These are phyloP conservation scores for Campoplex nolae DNA, from an alignment of 2,888 invertebrate species.

Conservation along the genomic window DNA sequence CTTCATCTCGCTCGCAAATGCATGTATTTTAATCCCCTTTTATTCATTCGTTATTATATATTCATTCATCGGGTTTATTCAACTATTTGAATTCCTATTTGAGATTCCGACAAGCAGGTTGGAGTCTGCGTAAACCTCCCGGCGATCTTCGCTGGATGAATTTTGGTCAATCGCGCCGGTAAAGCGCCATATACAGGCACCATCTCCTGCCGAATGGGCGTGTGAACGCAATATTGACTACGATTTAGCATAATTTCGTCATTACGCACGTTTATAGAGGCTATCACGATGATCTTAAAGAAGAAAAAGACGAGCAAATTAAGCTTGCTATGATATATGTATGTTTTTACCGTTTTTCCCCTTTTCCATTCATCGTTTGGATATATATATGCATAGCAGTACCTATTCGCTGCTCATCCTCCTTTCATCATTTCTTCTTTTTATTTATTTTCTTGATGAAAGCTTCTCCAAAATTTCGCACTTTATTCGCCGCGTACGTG, in stretches of 20 bases:
- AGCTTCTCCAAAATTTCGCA: conserved; percentile 30
- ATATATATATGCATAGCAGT: neutral
- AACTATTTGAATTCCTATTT: too few relatives aligned
- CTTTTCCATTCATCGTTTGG: neutral
- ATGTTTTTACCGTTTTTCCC: too few relatives aligned
- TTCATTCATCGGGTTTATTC: too few relatives aligned
- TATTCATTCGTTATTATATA: too few relatives aligned
- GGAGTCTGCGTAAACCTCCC: neutral
- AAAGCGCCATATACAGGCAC: neutral
- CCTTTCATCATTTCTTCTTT: neutral
- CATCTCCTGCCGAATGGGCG: neutral
- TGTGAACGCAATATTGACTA: conserved; percentile 47
- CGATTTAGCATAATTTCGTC: conserved; percentile 56
- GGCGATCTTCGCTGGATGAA: neutral
- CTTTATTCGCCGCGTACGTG: conserved; percentile 54
- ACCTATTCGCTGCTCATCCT: neutral
- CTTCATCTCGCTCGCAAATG: too few relatives aligned
- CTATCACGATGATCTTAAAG: neutral
- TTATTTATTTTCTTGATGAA: conserved; percentile 11
- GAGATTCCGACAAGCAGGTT: neutral
- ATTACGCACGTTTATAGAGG: conserved; percentile 20
- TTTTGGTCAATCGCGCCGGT: neutral
- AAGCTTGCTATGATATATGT: neutral
- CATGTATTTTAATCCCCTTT: too few relatives aligned
- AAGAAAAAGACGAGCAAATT: conserved; percentile 2